phyloP scores from a whole-genome alignment of 2,888 invertebrate genomes.

The Netelia fuscicornis region DNA sequence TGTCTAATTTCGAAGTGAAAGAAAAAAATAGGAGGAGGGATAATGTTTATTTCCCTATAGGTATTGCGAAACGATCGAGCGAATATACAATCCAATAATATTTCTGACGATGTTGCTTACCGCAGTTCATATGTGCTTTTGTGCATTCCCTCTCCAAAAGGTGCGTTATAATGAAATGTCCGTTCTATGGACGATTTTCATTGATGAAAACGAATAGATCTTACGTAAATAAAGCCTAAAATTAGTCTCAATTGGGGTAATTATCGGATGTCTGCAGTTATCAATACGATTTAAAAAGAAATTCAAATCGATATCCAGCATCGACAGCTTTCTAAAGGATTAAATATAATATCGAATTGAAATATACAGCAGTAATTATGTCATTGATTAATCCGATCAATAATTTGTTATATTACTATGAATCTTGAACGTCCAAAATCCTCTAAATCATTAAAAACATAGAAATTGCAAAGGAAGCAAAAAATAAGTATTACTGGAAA shows the following conservation, averaged over 20 bases:
- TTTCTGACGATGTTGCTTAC: slow-evolving; percentile 66
- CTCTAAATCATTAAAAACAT: no score
- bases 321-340: background rate
- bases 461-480: no score
- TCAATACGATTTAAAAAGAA: no score
- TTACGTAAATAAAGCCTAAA: background rate
- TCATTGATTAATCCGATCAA: no score
- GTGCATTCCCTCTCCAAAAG: slow-evolving; percentile 63
- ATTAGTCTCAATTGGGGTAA: background rate
- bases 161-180: slow-evolving; percentile 12
- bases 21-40: background rate
- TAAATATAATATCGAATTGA: no score
- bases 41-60: slow-evolving; percentile 17
- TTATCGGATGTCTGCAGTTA: no score
- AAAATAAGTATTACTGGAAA: background rate
- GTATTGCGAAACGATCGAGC: slow-evolving; percentile 63
- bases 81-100: slow-evolving; percentile 64
- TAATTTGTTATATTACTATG: no score
- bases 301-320: no score
- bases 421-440: no score
- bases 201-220: background rate
- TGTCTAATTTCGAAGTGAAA: background rate
- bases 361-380: no score
- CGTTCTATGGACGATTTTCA: background rate
- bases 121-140: slow-evolving; percentile 61